Evolutionary conservation across 2,113 vertebrate genomes (phyloP).

Genomic region (human): DNA sequence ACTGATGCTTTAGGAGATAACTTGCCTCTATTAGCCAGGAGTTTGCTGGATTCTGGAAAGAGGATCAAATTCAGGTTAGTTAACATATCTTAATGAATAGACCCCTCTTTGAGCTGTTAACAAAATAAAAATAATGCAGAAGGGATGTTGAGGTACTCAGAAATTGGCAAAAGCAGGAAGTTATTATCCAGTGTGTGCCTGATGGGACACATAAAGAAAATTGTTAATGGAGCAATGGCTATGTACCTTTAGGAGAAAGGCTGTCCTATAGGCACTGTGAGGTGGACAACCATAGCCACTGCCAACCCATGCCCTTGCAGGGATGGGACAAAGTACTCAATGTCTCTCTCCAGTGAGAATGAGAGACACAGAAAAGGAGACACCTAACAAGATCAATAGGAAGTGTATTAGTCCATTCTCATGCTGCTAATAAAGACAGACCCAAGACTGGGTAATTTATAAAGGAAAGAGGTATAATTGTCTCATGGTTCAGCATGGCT

Average conservation of each 20-base stretch:
- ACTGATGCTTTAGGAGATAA: background rate
- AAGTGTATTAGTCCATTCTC: no score
- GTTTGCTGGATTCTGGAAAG: background rate
- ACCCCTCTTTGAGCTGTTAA: background rate
- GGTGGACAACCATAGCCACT: background rate
- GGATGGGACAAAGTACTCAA: background rate
- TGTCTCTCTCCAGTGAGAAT: background rate
- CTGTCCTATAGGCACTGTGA: rapidly evolving
- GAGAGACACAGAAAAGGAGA: background rate
- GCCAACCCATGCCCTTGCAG: no score
- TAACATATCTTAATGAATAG: background rate
- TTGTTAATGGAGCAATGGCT: background rate
- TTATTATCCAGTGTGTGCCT: background rate
- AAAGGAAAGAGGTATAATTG: no score
- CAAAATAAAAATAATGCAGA: background rate
- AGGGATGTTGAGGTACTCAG: background rate
- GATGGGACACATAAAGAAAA: background rate
- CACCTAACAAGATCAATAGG: background rate
- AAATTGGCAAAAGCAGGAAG: background rate
- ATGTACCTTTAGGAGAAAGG: background rate
- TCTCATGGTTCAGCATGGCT: no score
- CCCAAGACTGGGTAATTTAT: no score
- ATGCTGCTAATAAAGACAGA: no score
- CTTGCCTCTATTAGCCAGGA: background rate
- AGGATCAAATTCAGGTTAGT: background rate